A percentile compares a stretch with the other conserved stretches of the same genome.
These are phyloP conservation scores for Malurus splendens DNA, from an alignment of 2,797 vertebrate species.

Conservation along the genomic window DNA sequence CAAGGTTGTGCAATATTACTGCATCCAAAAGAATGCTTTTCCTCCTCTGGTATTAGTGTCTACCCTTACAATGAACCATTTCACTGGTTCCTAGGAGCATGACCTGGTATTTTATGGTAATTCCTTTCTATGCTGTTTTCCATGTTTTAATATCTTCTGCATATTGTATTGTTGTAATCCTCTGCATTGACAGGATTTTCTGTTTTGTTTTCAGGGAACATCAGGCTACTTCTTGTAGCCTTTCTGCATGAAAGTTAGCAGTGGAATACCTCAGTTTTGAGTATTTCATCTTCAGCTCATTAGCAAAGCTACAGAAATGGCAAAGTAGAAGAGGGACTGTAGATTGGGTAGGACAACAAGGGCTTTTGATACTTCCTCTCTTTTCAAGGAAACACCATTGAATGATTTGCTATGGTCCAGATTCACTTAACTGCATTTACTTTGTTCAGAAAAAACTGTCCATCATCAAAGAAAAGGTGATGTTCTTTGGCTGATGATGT, in stretches of 20 bases:
- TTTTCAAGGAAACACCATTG: neutral
- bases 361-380: neutral
- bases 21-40: neutral
- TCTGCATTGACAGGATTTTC: neutral
- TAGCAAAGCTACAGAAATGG: neutral
- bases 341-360: neutral
- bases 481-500: neutral
- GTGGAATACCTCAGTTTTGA: neutral
- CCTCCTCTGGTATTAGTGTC: neutral
- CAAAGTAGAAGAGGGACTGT: neutral
- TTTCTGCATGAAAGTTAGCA: neutral
- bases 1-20: neutral
- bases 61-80: neutral
- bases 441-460: neutral
- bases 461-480: neutral
- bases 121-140: neutral
- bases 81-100: neutral
- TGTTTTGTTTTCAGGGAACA: neutral
- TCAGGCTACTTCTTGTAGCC: neutral
- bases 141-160: neutral
- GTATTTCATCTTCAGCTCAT: neutral
- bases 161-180: neutral
- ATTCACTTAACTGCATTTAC: neutral
- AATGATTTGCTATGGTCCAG: neutral
- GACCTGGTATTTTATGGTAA: neutral